Evolutionary conservation across 2,797 vertebrate species (phyloP), one percentile per base, ranked within the genome.

Genomic region (Pantherophis vulpinus): DNA sequence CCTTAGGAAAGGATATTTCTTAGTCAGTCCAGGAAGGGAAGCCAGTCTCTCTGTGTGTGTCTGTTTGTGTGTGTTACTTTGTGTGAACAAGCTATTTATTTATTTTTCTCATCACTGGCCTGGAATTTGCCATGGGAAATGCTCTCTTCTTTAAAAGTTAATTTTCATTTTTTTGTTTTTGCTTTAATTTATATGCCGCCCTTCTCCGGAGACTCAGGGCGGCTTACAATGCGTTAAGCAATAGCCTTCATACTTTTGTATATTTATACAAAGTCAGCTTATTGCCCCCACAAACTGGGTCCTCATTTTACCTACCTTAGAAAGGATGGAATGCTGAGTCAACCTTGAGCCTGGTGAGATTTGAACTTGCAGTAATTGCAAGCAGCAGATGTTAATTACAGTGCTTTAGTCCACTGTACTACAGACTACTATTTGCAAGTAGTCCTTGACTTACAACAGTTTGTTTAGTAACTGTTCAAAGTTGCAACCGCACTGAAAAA

Each of bases 21-120:
- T 20, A 89, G 66, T 13, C 42, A 51, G 7, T 0, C 37, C 11
- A 18, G 4, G 5, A 79, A 58, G 2, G 16, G 0, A 0, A 23
- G 3, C 12, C 2, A 3, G 0, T 92, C 91, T 51, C 7, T 37
- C 2, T 70, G 66, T 37, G n/a, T 37, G 8, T 37, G 2, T n/a
- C 5, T 70, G 5, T 70, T 0, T 32, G 10, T 18, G 2, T 70
- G 5, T 70, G 16, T 61, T 0, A 29, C 29, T 66, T 66, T 37
- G 32, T 37, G 70, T 37, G 70, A 74, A 18, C n/a, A 70, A 70
- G 11, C 3, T 74, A 25, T n/a, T 79, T 32, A n/a, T 1, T 37
- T 37, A n/a, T 11, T 56, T 1, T 13, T 6, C 4, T 10, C 2
- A 1, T 51, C 47, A 51, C 7, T 51, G 95, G 1, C 47, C 42